These are phyloP conservation scores for Plagodis dolabraria DNA, from an alignment of 2,888 invertebrate genomes.

Conservation along the genomic window DNA sequence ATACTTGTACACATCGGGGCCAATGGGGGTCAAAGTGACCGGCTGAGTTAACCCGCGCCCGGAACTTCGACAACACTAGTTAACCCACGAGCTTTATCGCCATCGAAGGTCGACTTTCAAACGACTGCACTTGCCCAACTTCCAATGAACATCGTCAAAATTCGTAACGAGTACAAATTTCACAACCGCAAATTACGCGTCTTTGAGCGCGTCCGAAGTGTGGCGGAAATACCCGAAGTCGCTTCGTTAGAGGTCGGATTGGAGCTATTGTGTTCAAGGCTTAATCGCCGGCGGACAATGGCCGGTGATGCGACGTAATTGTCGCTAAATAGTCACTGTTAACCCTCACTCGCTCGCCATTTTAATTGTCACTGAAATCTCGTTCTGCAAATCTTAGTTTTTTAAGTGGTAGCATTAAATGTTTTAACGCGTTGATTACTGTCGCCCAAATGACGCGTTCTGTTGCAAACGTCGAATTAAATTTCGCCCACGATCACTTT, in stretches of 20 bases:
- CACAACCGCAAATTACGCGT: constrained; percentile 79
- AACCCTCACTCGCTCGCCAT: constrained; percentile 60
- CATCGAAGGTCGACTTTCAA: constrained; percentile 65
- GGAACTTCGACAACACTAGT: constrained; percentile 60
- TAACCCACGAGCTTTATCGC: constrained; percentile 43
- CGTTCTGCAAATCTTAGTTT: constrained; percentile 49
- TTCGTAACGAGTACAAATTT: constrained; percentile 70
- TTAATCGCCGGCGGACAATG: constrained; percentile 79
- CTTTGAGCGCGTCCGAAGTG: constrained; percentile 72
- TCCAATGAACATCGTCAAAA: constrained; percentile 61
- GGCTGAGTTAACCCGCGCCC: constrained; percentile 55
- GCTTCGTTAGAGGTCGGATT: constrained; percentile 80
- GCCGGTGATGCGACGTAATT: constrained; percentile 77
- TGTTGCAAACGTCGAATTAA: constrained; percentile 68
- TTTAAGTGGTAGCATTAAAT: constrained; percentile 63
- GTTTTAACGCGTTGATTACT: constrained; percentile 72
- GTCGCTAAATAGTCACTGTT: constrained; percentile 75
- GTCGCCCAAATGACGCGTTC: constrained; percentile 67
- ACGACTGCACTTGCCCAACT: constrained; percentile 61
- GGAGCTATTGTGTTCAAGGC: constrained; percentile 71
- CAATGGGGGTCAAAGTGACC: constrained; percentile 56
- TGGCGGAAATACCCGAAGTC: constrained; percentile 77
- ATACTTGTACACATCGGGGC: constrained; percentile 45
- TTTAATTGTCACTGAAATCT: constrained; percentile 57
- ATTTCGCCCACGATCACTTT: constrained; percentile 69